Base-by-base conservation (phyloP, 2,888 invertebrate genomes). In the Caenorhabditis plicata region DNA sequence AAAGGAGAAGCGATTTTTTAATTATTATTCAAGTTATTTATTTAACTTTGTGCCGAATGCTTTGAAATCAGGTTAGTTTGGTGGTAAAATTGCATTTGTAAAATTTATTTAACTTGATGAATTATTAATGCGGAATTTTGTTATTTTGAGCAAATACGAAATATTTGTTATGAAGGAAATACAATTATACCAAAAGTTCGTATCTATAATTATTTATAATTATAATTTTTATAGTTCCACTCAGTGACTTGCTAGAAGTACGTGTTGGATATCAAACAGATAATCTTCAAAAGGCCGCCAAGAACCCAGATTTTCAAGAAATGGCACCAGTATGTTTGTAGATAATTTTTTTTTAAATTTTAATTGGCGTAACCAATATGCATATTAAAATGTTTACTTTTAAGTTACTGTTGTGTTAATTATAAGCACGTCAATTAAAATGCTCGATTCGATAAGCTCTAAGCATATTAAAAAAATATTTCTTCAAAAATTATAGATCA, bases 241-340 rank as follows among this genome's bases (percentile, higher is more conserved):
- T 81, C n/a, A 46, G 56, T 0, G 74, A 79, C 15, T 32, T 80
- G 1, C 45, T 81, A 9, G 80, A 80, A 68, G 71, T 80, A 8
- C 68, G 80, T 13, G 47, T 57, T n/a, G 80, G 80, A n/a, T 80
- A 80, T 57, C 60, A 64, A 4, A 74, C 81, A 5, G 81, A 80
- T 50, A 73, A 74, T 38, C 62, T 80, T 20, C 75, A 78, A 53
- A 57, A 57, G 38, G 76, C 75, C 5, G 39, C 76, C 15, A 73
- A 68, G 42, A 68, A 68, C 15, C 70, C 63, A 42, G 62, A 64
- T 9, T 81, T 81, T 42, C 73, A 72, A 55, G 64, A 62, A 17
- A 46, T 55, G n/a, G 74, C 73, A 9, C 76, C 74, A 17, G 77
- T 77, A 32, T n/a, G n/a, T n/a, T n/a, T n/a, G n/a, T n/a, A 44